A percentile compares a stretch with the other conserved stretches of the same genome.
Evolutionary conservation across 2,888 invertebrate species (phyloP).

Genomic region (Tetranychus piercei): DNA sequence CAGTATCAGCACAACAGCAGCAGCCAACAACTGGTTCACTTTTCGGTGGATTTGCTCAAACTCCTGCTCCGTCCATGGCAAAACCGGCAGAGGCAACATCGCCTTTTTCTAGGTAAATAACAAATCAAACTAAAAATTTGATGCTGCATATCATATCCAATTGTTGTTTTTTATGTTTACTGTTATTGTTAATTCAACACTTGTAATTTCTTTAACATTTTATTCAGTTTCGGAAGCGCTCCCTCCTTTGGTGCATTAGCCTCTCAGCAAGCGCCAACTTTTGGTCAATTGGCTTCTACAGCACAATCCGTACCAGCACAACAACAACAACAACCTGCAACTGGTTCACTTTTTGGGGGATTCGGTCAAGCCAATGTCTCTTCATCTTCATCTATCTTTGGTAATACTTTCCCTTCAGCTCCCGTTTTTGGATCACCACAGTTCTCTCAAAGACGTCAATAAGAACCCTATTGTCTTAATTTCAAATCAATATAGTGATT

Average conservation of each 20-base stretch:
- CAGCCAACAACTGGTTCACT: not conserved
- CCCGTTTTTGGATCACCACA: slow-evolving; percentile 2
- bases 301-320: not conserved
- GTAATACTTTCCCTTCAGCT: not conserved
- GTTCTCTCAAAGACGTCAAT: slow-evolving; percentile 9
- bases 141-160: not conserved
- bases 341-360: not conserved
- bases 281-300: not conserved
- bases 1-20: not conserved
- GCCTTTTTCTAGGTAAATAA: not conserved
- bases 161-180: not conserved
- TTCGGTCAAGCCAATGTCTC: not conserved
- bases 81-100: not conserved
- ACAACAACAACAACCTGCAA: not conserved
- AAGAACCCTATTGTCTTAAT: not conserved
- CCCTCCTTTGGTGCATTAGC: slow-evolving; percentile 4
- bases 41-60: not conserved
- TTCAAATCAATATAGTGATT: too few species aligned
- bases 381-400: not conserved
- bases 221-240: not conserved
- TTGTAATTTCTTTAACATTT: not conserved
- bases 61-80: not conserved
- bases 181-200: not conserved
- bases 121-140: not conserved
- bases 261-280: slow-evolving; percentile 8